Evolutionary conservation across 2,888 invertebrate genomes (phyloP).

Genomic region (Germaria angustata): DNA sequence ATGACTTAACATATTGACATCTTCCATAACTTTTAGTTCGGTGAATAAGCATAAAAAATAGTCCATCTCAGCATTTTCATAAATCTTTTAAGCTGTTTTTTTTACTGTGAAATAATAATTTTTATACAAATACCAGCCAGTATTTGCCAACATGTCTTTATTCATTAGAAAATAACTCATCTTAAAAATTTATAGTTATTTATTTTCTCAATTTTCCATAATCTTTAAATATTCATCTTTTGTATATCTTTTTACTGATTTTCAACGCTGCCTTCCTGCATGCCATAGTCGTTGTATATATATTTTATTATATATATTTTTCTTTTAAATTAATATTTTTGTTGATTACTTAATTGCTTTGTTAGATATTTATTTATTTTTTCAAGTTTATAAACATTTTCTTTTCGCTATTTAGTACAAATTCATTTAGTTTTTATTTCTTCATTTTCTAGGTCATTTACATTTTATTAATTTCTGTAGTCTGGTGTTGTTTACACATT

Average conservation of each 20-base stretch:
- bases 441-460: constrained; percentile 60
- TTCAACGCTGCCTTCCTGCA: not conserved
- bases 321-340: constrained; percentile 46
- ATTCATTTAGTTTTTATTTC: constrained; percentile 1
- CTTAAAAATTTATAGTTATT: too few relatives aligned
- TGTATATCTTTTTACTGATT: not conserved
- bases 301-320: constrained; percentile 19
- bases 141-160: too few relatives aligned
- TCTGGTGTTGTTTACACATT: constrained; percentile 20
- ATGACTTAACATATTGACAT: too few relatives aligned
- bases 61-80: too few relatives aligned
- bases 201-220: too few relatives aligned
- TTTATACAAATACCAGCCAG: too few relatives aligned
- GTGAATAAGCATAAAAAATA: too few relatives aligned
- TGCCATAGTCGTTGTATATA: not conserved
- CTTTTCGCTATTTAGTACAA: not conserved
- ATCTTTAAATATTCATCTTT: too few relatives aligned
- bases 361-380: not conserved
- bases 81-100: too few relatives aligned
- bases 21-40: too few relatives aligned
- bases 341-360: constrained; percentile 54
- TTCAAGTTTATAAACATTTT: not conserved
- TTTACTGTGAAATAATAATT: too few relatives aligned
- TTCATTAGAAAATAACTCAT: too few relatives aligned
- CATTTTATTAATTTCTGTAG: constrained; percentile 52